Percentiles rank a stretch among this genome's conserved stretches.
Conservation (phyloP, 2,797 vertebrate species). For the Danionella dracula region DNA sequence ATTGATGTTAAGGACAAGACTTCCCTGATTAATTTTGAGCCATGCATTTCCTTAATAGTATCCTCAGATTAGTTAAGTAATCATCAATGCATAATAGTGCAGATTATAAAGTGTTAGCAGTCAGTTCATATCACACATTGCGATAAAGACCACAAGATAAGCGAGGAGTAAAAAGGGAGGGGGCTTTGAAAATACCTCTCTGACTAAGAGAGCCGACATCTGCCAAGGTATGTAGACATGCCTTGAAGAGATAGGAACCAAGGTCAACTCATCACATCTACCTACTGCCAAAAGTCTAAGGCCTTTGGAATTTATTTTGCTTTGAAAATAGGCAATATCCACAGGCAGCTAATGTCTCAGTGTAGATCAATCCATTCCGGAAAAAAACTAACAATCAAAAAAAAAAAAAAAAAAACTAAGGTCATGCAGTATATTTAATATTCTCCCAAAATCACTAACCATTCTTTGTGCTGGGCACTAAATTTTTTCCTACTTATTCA, state of each 20-base stretch:
- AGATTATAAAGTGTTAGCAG: no score
- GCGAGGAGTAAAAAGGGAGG: background rate
- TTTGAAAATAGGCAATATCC: constrained; percentile 44
- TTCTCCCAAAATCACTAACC: background rate
- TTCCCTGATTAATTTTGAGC: background rate
- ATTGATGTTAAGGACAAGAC: background rate
- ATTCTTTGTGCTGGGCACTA: background rate
- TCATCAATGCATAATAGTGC: no score
- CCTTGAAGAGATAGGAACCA: constrained; percentile 58
- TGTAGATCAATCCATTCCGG: constrained; percentile 13
- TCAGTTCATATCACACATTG: background rate
- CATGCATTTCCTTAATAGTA: no score
- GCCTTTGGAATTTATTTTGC: constrained; percentile 52
- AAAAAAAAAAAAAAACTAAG: constrained; percentile 20
- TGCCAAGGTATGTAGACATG: constrained; percentile 64
- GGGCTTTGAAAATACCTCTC: constrained; percentile 50
- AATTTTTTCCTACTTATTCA: background rate
- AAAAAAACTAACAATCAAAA: constrained; percentile 33
- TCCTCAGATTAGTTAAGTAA: no score
- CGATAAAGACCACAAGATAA: background rate
- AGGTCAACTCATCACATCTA: constrained; percentile 61
- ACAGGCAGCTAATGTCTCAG: constrained; percentile 41
- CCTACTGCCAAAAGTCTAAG: constrained; percentile 53
- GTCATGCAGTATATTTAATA: background rate
- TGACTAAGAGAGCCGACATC: constrained; percentile 66